Conservation (phyloP, 2,888 invertebrate species). For the Tachina lurida region DNA sequence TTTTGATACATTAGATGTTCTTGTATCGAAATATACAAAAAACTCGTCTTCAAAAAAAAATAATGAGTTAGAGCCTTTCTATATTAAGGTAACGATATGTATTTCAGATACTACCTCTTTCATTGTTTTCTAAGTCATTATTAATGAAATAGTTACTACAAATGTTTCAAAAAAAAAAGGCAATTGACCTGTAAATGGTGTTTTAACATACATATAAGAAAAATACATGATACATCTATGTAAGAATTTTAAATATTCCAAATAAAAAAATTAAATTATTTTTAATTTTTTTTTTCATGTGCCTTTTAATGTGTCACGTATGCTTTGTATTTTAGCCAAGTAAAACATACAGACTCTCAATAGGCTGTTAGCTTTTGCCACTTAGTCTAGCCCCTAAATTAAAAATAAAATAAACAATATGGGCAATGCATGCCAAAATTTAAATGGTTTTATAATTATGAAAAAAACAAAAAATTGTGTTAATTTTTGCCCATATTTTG, state of each 20-base stretch:
- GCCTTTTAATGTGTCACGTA: constrained; percentile 42
- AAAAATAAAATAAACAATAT: constrained; percentile 30
- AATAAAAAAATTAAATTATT: constrained; percentile 16
- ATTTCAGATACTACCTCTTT: no score
- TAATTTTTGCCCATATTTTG: not conserved
- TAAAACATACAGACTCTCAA: not conserved
- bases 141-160: no score
- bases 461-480: no score
- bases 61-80: no score
- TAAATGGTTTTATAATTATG: not conserved
- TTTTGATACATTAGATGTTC: no score
- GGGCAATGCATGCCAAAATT: not conserved
- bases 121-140: no score
- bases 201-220: not conserved
- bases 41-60: no score
- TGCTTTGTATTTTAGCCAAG: constrained; percentile 33
- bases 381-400: constrained; percentile 48
- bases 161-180: not conserved
- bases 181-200: constrained; percentile 10
- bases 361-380: constrained; percentile 42
- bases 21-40: no score
- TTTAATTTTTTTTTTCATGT: not conserved
- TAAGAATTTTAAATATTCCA: constrained; percentile 34
- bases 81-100: no score
- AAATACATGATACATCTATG: not conserved